These are phyloP conservation scores for Uromys caudimaculatus DNA, from an alignment of 2,797 vertebrate species.

Conservation along the genomic window DNA sequence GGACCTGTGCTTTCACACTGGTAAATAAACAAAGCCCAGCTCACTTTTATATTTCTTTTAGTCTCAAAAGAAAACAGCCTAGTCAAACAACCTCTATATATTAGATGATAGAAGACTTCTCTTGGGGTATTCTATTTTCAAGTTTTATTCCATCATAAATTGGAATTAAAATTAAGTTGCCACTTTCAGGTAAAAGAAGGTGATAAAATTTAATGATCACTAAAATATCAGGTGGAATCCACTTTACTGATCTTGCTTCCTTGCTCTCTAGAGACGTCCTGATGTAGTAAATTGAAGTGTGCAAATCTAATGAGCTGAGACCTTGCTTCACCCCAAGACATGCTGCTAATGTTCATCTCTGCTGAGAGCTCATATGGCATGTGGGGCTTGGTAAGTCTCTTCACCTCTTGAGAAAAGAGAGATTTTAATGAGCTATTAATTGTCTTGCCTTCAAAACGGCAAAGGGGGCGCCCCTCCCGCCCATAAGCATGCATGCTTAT, in stretches of 20 bases:
- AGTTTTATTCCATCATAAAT: conserved; percentile 81
- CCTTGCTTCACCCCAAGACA: conserved; percentile 53
- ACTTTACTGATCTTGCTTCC: conserved; percentile 70
- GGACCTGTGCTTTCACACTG: not conserved
- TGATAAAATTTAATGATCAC: conserved; percentile 81
- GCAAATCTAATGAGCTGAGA: conserved; percentile 72
- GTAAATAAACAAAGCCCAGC: conserved; percentile 51
- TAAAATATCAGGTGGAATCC: conserved; percentile 76
- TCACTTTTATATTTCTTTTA: conserved; percentile 49
- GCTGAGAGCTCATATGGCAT: conserved; percentile 43
- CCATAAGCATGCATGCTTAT: not conserved
- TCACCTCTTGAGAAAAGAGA: conserved; percentile 63
- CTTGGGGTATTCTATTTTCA: conserved; percentile 72
- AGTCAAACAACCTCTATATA: conserved; percentile 60
- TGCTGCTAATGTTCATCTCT: conserved; percentile 5
- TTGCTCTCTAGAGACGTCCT: conserved; percentile 62
- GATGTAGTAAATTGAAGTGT: conserved; percentile 72
- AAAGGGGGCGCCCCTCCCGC: not conserved
- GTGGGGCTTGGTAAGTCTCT: conserved; percentile 60
- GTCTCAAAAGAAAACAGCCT: conserved; percentile 70
- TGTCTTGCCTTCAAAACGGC: not conserved
- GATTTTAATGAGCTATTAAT: conserved; percentile 67
- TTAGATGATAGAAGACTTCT: conserved; percentile 58
- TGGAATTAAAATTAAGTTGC: conserved; percentile 83
- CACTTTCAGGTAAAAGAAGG: conserved; percentile 80